Evolutionary conservation across 2,113 vertebrate species (phyloP).

Genomic region (Herpetotheres cachinnans): DNA sequence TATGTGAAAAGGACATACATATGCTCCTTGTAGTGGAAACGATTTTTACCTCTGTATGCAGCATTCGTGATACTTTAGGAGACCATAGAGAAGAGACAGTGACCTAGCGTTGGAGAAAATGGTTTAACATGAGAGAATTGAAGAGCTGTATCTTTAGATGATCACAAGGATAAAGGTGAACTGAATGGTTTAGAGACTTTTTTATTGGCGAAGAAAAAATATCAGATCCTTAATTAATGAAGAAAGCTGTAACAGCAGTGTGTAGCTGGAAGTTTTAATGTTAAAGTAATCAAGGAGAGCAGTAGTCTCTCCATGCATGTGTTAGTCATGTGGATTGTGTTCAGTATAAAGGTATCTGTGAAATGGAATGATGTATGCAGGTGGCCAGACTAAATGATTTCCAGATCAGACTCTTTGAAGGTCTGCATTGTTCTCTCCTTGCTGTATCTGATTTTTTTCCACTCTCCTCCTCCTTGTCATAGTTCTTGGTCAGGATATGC

Average conservation of each 20-base stretch:
- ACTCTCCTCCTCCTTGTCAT: neutral
- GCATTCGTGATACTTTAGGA: neutral
- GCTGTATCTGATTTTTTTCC: neutral
- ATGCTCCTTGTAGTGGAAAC: neutral
- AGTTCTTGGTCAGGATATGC: neutral
- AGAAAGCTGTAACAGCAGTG: neutral
- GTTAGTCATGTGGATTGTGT: neutral
- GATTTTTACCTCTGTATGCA: neutral
- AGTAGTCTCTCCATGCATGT: accelerated
- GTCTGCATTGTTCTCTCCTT: neutral
- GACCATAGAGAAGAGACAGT: neutral
- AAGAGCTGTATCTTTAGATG: neutral
- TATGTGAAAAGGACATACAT: neutral
- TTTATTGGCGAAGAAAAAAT: neutral
- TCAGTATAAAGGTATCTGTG: neutral
- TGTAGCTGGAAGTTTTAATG: neutral
- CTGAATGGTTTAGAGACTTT: neutral
- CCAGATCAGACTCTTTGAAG: neutral
- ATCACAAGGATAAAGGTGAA: neutral
- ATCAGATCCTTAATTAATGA: neutral
- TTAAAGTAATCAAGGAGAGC: neutral
- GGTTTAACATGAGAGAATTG: neutral
- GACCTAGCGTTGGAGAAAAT: neutral
- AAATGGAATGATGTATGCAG: neutral
- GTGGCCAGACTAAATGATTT: neutral